Evolutionary conservation across 2,113 vertebrate species (phyloP), one percentile per base, ranked within the genome.

Genomic region (Meleagris gallopavo): DNA sequence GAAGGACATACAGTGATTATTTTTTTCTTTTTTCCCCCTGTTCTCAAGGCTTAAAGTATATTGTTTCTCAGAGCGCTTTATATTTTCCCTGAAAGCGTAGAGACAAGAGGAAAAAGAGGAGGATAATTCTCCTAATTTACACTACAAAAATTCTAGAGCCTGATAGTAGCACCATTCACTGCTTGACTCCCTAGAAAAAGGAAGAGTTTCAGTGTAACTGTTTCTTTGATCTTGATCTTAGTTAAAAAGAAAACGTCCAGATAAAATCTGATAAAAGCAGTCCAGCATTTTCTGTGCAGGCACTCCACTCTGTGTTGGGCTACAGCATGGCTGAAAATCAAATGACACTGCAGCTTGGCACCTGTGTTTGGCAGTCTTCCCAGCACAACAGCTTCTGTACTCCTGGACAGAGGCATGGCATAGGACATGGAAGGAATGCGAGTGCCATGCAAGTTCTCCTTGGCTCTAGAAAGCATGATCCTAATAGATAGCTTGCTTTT

Each of bases 351-450:
- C 43, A 72, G 21, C 8, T 13, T 10, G 52, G 2, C 36, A 70
- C 25, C 36, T 29, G 0, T 3, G 16, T 16, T 7, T 3, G 20
- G 43, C 16, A 4, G 3, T 43, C 1, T 0, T 43, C 4, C n/a
- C 54, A 91, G 61, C 6, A 52, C 24, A 10, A 8, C 10, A 52
- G 16, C 4, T 50, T 34, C 81, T 60, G 52, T 46, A 25, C 4
- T 64, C 60, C 48, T 45, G 48, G 46, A 61, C 4, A 45, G 27
- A 45, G 5, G 17, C 32, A 17, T 74, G n/a, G 24, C 34, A 60
- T 29, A 46, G 16, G 11, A 9, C 19, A 17, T 5, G 8, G 41
- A 88, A 72, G 43, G 38, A 8, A 34, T 0, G 22, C 11, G 2
- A 74, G 3, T 41, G 36, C 38, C 32, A 75, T 24, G 67, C 9